phyloP scores from a whole-genome alignment of 2,113 vertebrate genomes.

The Nannobrachium achirus region DNA sequence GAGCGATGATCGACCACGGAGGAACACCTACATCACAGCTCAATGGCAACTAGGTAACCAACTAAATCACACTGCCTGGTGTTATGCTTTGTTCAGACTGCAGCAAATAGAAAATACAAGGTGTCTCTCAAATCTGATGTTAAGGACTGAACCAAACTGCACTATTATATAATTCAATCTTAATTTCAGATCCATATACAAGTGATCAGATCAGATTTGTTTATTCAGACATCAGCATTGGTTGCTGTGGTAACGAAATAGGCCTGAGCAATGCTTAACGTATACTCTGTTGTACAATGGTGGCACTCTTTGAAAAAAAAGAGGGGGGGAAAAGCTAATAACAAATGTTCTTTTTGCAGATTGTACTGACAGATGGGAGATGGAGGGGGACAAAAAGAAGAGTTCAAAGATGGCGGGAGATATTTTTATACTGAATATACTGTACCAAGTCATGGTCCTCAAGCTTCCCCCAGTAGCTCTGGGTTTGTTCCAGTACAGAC shows the following conservation, averaged over 20 bases:
- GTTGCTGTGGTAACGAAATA: no score
- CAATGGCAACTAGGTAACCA: constrained; percentile 93
- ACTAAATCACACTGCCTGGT: neutral
- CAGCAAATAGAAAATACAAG: neutral
- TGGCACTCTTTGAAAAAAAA: neutral
- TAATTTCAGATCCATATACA: no score
- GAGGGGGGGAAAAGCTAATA: no score
- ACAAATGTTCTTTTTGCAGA: constrained; percentile 49
- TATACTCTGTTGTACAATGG: no score
- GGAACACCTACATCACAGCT: constrained; percentile 87
- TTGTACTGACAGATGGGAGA: constrained; percentile 12
- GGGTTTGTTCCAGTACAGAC: constrained; percentile 47
- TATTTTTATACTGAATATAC: constrained; percentile 73
- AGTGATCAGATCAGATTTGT: no score
- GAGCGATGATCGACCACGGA: constrained; percentile 83
- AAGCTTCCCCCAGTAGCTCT: constrained; percentile 43
- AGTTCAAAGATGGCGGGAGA: constrained; percentile 47
- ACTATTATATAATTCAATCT: no score
- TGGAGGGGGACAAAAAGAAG: constrained; percentile 34
- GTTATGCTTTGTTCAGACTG: neutral
- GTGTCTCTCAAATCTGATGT: neutral
- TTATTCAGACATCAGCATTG: no score
- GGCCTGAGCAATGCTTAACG: no score
- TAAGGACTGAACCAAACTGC: no score
- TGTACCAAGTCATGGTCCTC: constrained; percentile 36